Evolutionary conservation across 2,888 invertebrate species (phyloP).

Genomic region (Microplitis deprimator): DNA sequence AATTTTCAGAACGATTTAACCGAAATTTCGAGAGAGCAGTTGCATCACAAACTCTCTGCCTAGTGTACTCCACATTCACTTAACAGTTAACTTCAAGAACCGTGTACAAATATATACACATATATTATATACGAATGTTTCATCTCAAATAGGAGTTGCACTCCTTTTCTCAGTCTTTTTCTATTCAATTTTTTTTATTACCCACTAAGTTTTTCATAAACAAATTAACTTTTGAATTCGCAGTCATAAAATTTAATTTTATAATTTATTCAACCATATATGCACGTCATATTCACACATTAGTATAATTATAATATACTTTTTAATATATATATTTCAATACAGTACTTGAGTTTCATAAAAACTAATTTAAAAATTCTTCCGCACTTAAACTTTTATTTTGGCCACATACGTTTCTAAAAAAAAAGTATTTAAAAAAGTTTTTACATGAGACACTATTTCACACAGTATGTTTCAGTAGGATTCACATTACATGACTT

Average conservation of each 20-base stretch:
- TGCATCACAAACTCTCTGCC: conserved; percentile 15
- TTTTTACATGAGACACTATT: conserved; percentile 18
- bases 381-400: background rate
- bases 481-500: conserved; percentile 15
- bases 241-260: background rate
- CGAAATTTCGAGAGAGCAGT: conserved; percentile 45
- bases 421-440: conserved; percentile 11
- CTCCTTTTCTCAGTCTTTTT: too few species aligned
- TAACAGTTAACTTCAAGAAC: background rate
- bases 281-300: background rate
- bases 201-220: background rate
- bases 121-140: background rate
- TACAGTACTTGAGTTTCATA: conserved; percentile 15
- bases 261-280: background rate
- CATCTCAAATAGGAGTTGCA: too few species aligned
- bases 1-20: conserved; percentile 56
- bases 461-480: conserved; percentile 7
- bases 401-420: background rate
- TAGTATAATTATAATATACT: background rate
- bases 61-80: background rate
- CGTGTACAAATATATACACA: background rate
- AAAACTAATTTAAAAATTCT: conserved; percentile 13
- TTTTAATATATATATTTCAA: conserved; percentile 4
- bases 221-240: background rate
- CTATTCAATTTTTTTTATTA: background rate